Evolutionary conservation across 92 coral and sea anemone species (phyloP), one percentile per base, ranked within the genome.

Genomic region (Plumapathes pennacea): DNA sequence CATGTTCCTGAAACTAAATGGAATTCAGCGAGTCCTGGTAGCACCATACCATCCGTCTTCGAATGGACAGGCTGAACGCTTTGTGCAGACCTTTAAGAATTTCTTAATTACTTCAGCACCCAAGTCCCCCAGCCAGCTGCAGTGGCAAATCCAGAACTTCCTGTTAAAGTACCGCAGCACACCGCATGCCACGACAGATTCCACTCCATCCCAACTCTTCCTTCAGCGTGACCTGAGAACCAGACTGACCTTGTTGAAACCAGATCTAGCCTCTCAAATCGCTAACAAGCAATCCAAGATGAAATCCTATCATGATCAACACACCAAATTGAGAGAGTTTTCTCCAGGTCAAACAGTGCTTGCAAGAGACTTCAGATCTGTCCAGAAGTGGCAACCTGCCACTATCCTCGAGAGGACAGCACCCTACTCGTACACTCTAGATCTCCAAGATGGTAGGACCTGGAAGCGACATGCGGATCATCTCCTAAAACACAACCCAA

Each of bases 211-310:
- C 62, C 28, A 28, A 23, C 25, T 67, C 25, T 38, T 67, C 18
- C 41, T 53, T 28, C 20, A 44, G 32, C 21, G 74, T 27, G 24
- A 37, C 30, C 37, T 53, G 19, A 28, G 53, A 21, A 66, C 74
- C 18, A 32, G 76, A 41, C 66, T 69, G 26, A 45, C 54, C 41
- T 40, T 68, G 56, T 37, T 56, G 39, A 54, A 55, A 68, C 76
- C 76, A 13, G 63, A 66, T 12, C 41, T 39, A 19, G 9, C n/a
- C n/a, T n/a, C n/a, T n/a, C n/a, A n/a, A n/a, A n/a, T 74, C 10
- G 33, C n/a, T 3, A 54, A 34, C 71, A 48, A 64, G 29, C 60
- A 64, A 59, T 29, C 71, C n/a, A 49, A 49, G 47, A 64, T 64
- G 71, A 64, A 64, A 59, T 5, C 27, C 21, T 28, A 64, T 34